Percentiles rank a stretch among this genome's conserved stretches.
Evolutionary conservation across 2,113 vertebrate genomes (phyloP).

Genomic region (Thunnus maccoyii): DNA sequence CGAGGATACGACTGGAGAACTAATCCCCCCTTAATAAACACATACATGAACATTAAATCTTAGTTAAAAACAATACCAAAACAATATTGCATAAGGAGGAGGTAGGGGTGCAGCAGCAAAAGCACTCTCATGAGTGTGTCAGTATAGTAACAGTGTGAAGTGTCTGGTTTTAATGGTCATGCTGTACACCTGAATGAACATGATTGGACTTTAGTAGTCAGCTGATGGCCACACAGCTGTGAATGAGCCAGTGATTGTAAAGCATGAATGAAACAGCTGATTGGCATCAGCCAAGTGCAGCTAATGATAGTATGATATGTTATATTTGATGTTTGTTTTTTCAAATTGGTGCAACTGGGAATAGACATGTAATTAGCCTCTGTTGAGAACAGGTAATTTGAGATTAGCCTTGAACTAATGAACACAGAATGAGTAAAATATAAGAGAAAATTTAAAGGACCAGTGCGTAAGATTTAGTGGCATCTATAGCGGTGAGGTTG

Average conservation of each 20-base stretch:
- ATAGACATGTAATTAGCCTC: not conserved
- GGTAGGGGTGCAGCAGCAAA: not conserved
- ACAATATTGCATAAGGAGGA: not conserved
- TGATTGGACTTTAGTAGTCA: constrained; percentile 10
- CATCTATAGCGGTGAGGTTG: too few relatives aligned
- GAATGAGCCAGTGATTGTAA: constrained; percentile 9
- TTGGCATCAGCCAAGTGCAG: too few relatives aligned
- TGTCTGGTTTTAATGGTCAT: not conserved
- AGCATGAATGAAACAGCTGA: too few relatives aligned
- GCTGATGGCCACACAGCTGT: not conserved
- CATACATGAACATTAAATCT: not conserved
- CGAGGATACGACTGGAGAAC: too few relatives aligned
- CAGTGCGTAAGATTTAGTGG: too few relatives aligned
- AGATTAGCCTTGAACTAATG: not conserved
- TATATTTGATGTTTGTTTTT: too few relatives aligned
- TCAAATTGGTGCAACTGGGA: not conserved
- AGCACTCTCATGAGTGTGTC: not conserved
- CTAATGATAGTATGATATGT: too few relatives aligned
- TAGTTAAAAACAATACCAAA: not conserved
- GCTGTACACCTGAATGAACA: constrained; percentile 16
- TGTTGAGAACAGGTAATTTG: not conserved
- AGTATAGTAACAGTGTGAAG: constrained; percentile 12
- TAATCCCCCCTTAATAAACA: not conserved
- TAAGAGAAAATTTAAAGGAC: not conserved
- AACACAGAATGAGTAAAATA: not conserved